Evolutionary conservation across 2,113 vertebrate species (phyloP).

Genomic region (Hippopotamus amphibius): DNA sequence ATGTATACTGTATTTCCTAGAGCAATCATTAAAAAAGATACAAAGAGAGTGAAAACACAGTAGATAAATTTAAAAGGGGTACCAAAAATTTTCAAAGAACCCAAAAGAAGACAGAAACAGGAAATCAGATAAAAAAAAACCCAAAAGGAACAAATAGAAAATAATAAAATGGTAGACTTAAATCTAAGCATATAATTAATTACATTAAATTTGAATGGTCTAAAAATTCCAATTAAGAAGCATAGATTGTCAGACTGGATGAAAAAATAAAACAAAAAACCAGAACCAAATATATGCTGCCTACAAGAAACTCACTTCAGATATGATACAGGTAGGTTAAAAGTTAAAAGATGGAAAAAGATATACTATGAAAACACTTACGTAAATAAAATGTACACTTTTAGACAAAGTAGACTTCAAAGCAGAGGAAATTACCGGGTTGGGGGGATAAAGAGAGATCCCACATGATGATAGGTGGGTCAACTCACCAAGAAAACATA

Average conservation of each 20-base stretch:
- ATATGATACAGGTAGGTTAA: background rate
- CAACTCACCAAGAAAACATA: background rate
- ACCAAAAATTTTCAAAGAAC: background rate
- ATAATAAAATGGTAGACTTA: background rate
- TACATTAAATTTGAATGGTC: background rate
- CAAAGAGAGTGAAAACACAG: background rate
- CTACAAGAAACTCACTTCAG: background rate
- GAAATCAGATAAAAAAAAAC: slow-evolving; percentile 13
- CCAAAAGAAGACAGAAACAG: background rate
- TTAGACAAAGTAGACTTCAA: background rate
- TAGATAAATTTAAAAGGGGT: background rate
- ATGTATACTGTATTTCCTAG: background rate
- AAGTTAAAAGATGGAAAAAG: background rate
- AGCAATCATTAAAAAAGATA: background rate
- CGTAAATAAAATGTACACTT: background rate
- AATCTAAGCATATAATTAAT: background rate
- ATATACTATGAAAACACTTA: background rate
- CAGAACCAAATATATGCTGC: background rate
- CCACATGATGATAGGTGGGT: background rate
- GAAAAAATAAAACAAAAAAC: background rate
- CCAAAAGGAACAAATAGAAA: background rate
- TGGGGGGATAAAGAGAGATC: background rate
- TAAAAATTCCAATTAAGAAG: background rate
- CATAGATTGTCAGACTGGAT: background rate
- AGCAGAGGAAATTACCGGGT: background rate